Percentiles rank a stretch among this genome's conserved stretches.
These are phyloP conservation scores for Homalodisca vitripennis DNA, from an alignment of 1,140 invertebrate genomes.

Conservation along the genomic window DNA sequence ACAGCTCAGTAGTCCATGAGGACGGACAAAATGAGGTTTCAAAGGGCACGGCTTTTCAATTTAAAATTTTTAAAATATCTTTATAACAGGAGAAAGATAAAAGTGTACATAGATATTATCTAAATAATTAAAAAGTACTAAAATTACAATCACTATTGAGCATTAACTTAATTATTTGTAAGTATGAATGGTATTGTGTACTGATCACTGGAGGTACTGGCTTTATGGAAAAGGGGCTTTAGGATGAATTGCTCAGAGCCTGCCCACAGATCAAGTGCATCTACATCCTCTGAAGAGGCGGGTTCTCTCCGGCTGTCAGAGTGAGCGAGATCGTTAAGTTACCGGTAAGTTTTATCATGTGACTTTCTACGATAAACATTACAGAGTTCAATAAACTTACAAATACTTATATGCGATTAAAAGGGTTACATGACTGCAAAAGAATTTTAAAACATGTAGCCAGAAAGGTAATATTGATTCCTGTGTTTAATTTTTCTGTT, in stretches of 20 bases:
- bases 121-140: no score
- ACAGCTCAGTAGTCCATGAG: no score
- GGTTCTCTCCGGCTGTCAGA: conserved; percentile 51
- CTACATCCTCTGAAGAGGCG: conserved; percentile 67
- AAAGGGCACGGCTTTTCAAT: no score
- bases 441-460: background rate
- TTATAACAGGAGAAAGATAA: no score
- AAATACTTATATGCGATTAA: background rate
- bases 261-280: conserved; percentile 65
- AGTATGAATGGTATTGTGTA: no score
- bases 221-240: conserved; percentile 73
- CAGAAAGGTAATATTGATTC: conserved; percentile 23
- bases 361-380: background rate
- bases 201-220: conserved; percentile 61
- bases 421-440: background rate
- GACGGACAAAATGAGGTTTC: no score
- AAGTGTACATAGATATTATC: no score
- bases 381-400: background rate
- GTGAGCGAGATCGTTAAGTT: conserved; percentile 60
- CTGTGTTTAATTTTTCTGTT: no score
- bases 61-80: no score
- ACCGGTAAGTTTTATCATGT: conserved; percentile 50
- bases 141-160: no score
- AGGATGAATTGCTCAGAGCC: conserved; percentile 70
- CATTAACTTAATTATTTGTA: no score